These are phyloP conservation scores for Nerophis ophidion DNA, from an alignment of 2,113 vertebrate species.

Conservation along the genomic window DNA sequence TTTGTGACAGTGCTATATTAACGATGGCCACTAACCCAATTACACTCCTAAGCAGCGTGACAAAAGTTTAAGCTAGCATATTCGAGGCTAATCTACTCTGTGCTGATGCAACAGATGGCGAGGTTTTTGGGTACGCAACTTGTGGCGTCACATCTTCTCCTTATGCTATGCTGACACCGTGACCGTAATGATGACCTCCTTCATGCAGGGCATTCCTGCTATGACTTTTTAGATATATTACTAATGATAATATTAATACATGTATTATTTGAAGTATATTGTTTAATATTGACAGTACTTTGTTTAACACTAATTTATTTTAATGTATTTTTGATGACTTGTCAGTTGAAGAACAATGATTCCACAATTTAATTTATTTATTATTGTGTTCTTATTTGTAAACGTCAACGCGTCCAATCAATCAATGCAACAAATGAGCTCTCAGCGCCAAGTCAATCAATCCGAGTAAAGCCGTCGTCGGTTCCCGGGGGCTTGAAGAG, in stretches of 20 bases:
- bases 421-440: slow-evolving; percentile 3
- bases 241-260: too few relatives aligned
- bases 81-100: slow-evolving; percentile 59
- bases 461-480: slow-evolving; percentile 3
- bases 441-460: background rate
- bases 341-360: background rate
- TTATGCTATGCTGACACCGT: slow-evolving; percentile 23
- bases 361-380: background rate
- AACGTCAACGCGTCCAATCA: background rate
- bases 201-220: background rate
- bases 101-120: slow-evolving; percentile 70
- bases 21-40: slow-evolving; percentile 6
- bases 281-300: too few relatives aligned
- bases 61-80: slow-evolving; percentile 42
- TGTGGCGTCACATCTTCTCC: slow-evolving; percentile 24
- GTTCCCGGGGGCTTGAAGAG: slow-evolving; percentile 47
- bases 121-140: slow-evolving; percentile 20
- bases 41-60: slow-evolving; percentile 42
- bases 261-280: too few relatives aligned
- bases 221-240: too few relatives aligned
- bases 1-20: background rate
- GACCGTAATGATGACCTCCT: background rate
- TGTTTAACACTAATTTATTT: too few relatives aligned
- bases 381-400: background rate
- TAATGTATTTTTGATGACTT: too few relatives aligned